Base-by-base conservation (phyloP, 2,797 vertebrate species). In the Ctenochaetus hawaiiensis region DNA sequence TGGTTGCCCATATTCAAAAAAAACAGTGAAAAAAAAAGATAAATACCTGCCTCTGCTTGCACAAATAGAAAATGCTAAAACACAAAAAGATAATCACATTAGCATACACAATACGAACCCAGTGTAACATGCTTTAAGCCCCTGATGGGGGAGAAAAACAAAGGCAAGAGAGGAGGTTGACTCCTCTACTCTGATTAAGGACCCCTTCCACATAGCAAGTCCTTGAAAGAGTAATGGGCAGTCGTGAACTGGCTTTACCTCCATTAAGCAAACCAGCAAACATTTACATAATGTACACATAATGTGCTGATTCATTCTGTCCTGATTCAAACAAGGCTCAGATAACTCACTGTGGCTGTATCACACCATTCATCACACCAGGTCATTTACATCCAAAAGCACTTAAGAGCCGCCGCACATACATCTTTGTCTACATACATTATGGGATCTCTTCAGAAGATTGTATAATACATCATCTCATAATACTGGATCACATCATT, bases 211-310 rank as follows among this genome's bases (percentile, higher is more conserved):
- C 8, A 60, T 57, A 82, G 77, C 71, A 72, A 89, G 90, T 91
- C 90, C 88, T 93, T 91, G 91, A 87, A 89, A 92, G 91, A 93
- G 83, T 94, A 93, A 94, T 92, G 92, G 85, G 77, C 88, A 91
- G 85, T 90, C 87, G 67, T 84, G 87, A 92, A 89, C 89, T 71
- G 81, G 84, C 90, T 84, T 88, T 92, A 89, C 92, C 86, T 90
- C 87, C 91, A 94, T 94, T 93, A 93, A 92, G 77, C 85, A 92
- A 84, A 88, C 78, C 67, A 73, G 84, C 87, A 90, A 91, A 91
- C 84, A 93, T 94, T 94, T 94, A 92, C 92, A 94, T 93, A 94
- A 94, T 93, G 89, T 91, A 91, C 91, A 92, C 88, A 91, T 92
- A 91, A 93, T 91, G 92, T 89, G 85, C 89, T 92, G 90, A 93